phyloP scores from a whole-genome alignment of 2,113 vertebrate genomes.

The Crotalus tigris region DNA sequence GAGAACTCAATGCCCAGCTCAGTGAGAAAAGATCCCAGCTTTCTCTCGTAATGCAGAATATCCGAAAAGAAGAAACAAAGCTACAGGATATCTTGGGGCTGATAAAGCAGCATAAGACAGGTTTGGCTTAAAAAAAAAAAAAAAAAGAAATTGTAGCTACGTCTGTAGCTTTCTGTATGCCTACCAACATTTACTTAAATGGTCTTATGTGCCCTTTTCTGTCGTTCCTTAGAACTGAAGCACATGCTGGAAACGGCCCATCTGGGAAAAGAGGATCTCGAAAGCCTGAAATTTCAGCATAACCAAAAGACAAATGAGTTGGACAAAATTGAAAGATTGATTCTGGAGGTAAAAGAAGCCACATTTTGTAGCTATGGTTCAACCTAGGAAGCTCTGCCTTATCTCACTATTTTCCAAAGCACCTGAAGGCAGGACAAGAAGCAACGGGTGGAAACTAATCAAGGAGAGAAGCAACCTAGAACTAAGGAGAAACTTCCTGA shows the following conservation, averaged over 20 bases:
- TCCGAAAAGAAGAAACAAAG: slow-evolving; percentile 69
- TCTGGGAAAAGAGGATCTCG: slow-evolving; percentile 72
- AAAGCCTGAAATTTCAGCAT: slow-evolving; percentile 71
- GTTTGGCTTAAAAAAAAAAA: slow-evolving; percentile 52
- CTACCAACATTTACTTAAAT: not conserved
- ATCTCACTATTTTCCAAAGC: too few species aligned
- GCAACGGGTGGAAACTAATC: too few species aligned
- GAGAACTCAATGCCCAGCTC: slow-evolving; percentile 75
- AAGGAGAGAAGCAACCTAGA: too few species aligned
- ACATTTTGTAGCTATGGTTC: too few species aligned
- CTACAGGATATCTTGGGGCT: slow-evolving; percentile 68
- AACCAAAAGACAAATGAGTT: slow-evolving; percentile 73
- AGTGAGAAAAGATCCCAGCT: slow-evolving; percentile 73
- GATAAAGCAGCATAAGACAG: slow-evolving; percentile 72
- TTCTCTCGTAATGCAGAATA: slow-evolving; percentile 68
- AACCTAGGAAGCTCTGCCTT: not conserved
- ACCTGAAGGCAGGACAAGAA: too few species aligned
- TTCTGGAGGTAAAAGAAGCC: slow-evolving; percentile 69
- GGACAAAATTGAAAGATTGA: slow-evolving; percentile 65
- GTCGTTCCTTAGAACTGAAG: slow-evolving; percentile 71
- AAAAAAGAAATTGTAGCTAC: too few species aligned
- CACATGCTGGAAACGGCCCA: slow-evolving; percentile 75
- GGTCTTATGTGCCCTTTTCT: not conserved
- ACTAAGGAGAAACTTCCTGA: too few species aligned
- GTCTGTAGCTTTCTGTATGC: not conserved